phyloP scores from a whole-genome alignment of 2,888 invertebrate genomes.

The Tineola bisselliella region DNA sequence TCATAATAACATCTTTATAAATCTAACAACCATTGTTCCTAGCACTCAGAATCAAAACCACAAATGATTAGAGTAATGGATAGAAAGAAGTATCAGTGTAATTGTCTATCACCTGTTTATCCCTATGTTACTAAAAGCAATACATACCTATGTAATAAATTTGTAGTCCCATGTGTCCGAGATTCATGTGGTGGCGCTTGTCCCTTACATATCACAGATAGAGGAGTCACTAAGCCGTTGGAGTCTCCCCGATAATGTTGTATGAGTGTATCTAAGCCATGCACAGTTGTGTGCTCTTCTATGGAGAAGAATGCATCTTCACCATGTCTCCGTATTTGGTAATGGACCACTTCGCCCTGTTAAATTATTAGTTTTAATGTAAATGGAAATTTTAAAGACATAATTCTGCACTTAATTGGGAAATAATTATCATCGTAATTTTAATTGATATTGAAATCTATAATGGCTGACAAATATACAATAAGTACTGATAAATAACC shows the following conservation, averaged over 20 bases:
- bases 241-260: constrained; percentile 80
- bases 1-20: too few relatives aligned
- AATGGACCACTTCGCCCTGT: constrained; percentile 80
- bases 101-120: too few relatives aligned
- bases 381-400: too few relatives aligned
- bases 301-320: constrained; percentile 93
- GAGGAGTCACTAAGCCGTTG: constrained; percentile 74
- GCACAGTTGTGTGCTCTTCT: constrained; percentile 84
- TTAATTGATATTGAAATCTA: neutral
- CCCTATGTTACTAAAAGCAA: too few relatives aligned
- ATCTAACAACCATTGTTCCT: too few relatives aligned
- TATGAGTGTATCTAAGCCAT: constrained; percentile 86
- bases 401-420: neutral
- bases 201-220: constrained; percentile 74
- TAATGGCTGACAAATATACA: neutral
- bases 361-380: too few relatives aligned
- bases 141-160: constrained; percentile 78
- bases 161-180: constrained; percentile 84
- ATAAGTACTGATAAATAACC: neutral
- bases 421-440: neutral
- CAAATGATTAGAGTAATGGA: too few relatives aligned
- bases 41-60: too few relatives aligned
- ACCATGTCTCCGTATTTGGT: constrained; percentile 86
- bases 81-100: too few relatives aligned
- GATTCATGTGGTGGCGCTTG: constrained; percentile 85